Conservation (phyloP, 1,140 invertebrate species). For the Hypsibius dujardini region DNA sequence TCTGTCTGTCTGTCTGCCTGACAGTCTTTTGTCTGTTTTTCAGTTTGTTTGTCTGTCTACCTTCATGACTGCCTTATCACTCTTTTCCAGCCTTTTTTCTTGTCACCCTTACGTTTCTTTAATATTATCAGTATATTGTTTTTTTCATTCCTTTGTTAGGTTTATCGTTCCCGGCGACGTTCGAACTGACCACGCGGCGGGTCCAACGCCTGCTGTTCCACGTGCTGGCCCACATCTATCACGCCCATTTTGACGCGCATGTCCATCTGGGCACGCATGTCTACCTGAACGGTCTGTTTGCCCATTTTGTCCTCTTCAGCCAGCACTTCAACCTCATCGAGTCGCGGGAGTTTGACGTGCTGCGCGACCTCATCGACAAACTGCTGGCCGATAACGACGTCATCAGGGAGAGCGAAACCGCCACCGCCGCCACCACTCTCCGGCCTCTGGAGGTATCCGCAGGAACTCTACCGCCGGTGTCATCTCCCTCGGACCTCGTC, state of each 20-base stretch:
- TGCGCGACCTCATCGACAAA: conserved; percentile 43
- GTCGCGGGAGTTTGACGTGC: conserved; percentile 81
- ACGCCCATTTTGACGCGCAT: conserved; percentile 87
- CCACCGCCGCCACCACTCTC: neutral
- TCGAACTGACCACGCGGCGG: conserved; percentile 83
- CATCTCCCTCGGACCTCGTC: too few species aligned
- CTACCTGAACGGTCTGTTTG: conserved; percentile 87
- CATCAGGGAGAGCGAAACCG: neutral
- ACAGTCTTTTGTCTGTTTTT: too few species aligned
- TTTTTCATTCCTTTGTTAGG: conserved; percentile 39
- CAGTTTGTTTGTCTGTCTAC: too few species aligned
- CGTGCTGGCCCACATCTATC: conserved; percentile 90
- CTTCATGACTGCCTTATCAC: too few species aligned
- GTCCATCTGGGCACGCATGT: conserved; percentile 73
- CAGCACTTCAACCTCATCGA: conserved; percentile 72
- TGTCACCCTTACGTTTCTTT: too few species aligned
- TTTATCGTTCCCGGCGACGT: conserved; percentile 79
- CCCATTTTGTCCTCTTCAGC: conserved; percentile 74
- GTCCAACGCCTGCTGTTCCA: conserved; percentile 89
- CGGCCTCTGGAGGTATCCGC: too few species aligned
- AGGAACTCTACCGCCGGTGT: too few species aligned
- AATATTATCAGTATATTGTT: neutral
- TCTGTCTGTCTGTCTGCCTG: too few species aligned
- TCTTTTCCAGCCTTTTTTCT: too few species aligned
- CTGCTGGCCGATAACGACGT: conserved; percentile 3